Base-by-base conservation (phyloP, 1,140 invertebrate genomes). In the Anoplophora glabripennis region DNA sequence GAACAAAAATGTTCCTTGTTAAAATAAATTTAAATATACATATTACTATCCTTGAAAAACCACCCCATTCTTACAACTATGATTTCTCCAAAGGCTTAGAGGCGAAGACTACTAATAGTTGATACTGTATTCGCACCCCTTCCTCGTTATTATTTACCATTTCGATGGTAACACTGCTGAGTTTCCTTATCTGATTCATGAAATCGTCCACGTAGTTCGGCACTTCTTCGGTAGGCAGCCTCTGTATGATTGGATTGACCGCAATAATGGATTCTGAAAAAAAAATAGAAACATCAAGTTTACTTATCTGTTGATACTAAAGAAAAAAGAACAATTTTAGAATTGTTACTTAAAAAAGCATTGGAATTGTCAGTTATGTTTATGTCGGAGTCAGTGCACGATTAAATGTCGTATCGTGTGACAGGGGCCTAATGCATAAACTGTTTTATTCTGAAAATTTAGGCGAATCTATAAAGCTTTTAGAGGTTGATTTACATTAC, bases 181-280 rank as follows among this genome's bases (percentile, higher is more conserved):
- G 74, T 9, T 77, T 76, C 17, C 71, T 67, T 0, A 84, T 75
- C 36, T 80, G 72, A 0, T 77, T 67, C 8, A 84, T 56, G 52
- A 83, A 83, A 61, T 86, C 84, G 35, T 80, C 70, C 15, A 84
- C 75, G 67, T 86, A 92, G 2, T 85, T 80, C n/a, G 86, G 78
- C 38, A 83, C 82, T 3, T 86, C 58, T 0, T 81, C 71, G 0
- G 76, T 63, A 0, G 89, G 86, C 55, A 93, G 84, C 18, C 82
- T 75, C 3, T 80, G 74, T 40, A 89, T 68, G 66, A 92, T 92
- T 0, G 90, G 90, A 70, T 89, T 90, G 4, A 92, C 84, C 0
- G 89, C 88, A 56, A 77, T 78, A 0, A 86, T 78, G 21, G 88
- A 84, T 66, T 86, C 89, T 90, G 68, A 42, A 76, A 79, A 52